Evolutionary conservation across 2,797 vertebrate genomes (phyloP).

Genomic region (Enteromius trimaculatus): DNA sequence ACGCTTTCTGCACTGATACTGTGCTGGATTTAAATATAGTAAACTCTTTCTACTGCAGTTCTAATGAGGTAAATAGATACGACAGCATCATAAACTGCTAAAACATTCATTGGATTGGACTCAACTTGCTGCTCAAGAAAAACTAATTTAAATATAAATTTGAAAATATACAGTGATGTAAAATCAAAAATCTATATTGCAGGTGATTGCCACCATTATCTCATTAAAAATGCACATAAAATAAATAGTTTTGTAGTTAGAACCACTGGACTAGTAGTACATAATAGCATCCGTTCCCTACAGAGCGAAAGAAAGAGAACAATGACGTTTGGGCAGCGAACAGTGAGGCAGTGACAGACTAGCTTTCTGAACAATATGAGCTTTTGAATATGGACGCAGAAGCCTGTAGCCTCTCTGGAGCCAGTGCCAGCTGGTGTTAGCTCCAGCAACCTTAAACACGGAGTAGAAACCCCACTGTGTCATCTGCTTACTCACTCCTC

Average conservation of each 20-base stretch:
- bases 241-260: neutral
- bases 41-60: too few species aligned
- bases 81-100: too few species aligned
- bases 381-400: conserved; percentile 85
- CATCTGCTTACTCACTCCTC: neutral
- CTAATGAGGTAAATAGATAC: too few species aligned
- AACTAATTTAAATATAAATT: too few species aligned
- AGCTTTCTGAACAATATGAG: conserved; percentile 84
- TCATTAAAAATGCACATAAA: neutral
- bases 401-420: conserved; percentile 72
- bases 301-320: conserved; percentile 74
- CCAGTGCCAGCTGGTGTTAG: conserved; percentile 78
- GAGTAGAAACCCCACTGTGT: conserved; percentile 10
- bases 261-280: neutral
- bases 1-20: too few species aligned
- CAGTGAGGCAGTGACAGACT: conserved; percentile 80
- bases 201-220: neutral
- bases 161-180: neutral
- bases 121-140: too few species aligned
- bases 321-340: conserved; percentile 89
- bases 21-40: too few species aligned
- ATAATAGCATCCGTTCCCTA: neutral
- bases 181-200: neutral
- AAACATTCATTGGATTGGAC: too few species aligned
- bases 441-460: conserved; percentile 67